A percentile compares a stretch with the other conserved stretches of the same genome.
These are phyloP conservation scores for Protonemura montana DNA, from an alignment of 2,888 invertebrate species.

Conservation along the genomic window DNA sequence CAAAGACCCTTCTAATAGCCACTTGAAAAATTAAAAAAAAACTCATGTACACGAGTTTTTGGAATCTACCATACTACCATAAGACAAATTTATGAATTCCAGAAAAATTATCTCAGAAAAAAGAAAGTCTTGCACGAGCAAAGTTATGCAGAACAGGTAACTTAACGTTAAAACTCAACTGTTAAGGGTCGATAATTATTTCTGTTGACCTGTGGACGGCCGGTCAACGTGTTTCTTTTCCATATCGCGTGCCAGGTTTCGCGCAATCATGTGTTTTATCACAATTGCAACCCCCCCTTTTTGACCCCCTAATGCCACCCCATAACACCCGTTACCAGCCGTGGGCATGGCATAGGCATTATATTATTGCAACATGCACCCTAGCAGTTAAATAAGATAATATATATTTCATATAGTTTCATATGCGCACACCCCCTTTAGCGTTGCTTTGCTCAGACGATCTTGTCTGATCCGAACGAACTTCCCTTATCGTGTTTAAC, in stretches of 20 bases:
- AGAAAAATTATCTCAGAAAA: too few relatives aligned
- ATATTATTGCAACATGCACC: constrained; percentile 8
- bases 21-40: too few relatives aligned
- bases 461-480: not conserved
- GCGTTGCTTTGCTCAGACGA: not conserved
- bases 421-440: not conserved
- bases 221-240: not conserved
- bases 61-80: too few relatives aligned
- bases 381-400: not conserved
- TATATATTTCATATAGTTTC: not conserved
- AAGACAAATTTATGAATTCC: too few relatives aligned
- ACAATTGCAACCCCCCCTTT: constrained; percentile 27
- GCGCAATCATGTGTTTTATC: constrained; percentile 22
- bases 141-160: too few relatives aligned
- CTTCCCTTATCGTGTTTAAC: not conserved
- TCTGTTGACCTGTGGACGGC: not conserved
- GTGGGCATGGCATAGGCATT: not conserved
- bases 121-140: too few relatives aligned
- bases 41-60: too few relatives aligned
- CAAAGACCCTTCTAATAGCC: too few relatives aligned
- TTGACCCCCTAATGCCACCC: not conserved
- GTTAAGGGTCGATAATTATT: not conserved
- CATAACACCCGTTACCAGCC: not conserved
- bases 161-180: too few relatives aligned
- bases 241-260: not conserved